Conservation (phyloP, 53 echinoderm and acorn worm species). For the Echinometra lucunter region DNA sequence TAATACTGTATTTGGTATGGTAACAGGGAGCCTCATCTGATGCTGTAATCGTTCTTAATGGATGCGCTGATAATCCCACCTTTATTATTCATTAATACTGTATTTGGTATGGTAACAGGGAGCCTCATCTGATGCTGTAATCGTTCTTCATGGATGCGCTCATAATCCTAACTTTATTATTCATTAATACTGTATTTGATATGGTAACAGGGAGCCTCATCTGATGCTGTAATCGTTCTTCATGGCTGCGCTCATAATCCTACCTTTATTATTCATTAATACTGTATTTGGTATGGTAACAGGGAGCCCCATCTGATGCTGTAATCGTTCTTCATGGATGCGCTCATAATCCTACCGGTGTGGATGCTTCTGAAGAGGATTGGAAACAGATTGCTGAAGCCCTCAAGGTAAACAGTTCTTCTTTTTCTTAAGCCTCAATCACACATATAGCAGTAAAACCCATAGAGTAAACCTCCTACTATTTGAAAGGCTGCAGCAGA, state of each 20-base stretch:
- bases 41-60: conserved; percentile 86
- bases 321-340: conserved; percentile 90
- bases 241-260: conserved; percentile 98
- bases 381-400: conserved; percentile 92
- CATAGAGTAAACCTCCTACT: too few species aligned
- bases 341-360: conserved; percentile 97
- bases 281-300: neutral
- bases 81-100: too few species aligned
- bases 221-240: conserved; percentile 82
- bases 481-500: too few species aligned
- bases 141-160: conserved; percentile 91
- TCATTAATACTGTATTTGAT: neutral
- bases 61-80: conserved; percentile 96
- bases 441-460: too few species aligned
- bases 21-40: too few species aligned
- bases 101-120: conserved; percentile 59
- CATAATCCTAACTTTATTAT: conserved; percentile 99
- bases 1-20: too few species aligned
- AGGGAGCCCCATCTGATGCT: conserved; percentile 89
- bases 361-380: conserved; percentile 86
- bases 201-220: conserved; percentile 79
- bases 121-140: conserved; percentile 85
- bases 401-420: conserved; percentile 73
- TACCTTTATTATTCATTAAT: too few species aligned
- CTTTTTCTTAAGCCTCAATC: too few species aligned